Evolutionary conservation across 2,888 invertebrate species (phyloP), one percentile per base, ranked within the genome.

Genomic region (Athripsodes cinereus): DNA sequence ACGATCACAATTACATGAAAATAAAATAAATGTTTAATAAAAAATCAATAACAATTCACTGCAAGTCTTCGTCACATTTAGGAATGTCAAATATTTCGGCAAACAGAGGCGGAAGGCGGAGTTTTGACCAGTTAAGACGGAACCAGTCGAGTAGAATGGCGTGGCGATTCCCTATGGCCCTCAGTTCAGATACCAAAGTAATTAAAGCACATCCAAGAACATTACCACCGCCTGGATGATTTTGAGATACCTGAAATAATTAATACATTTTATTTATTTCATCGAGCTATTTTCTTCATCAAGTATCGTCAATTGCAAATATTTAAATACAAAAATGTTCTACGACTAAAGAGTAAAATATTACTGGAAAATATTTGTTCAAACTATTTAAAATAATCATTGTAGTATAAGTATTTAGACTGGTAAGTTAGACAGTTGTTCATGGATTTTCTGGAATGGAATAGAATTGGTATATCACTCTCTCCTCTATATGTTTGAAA

Each of bases 71-170:
- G 70, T 87, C 88, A 68, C 84, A 82, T 73, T 88, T 91, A 65
- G 94, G 92, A 75, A 97, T 95, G 83, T 97, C 96, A 76, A 95
- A 97, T 67, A 96, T 94, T 76, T 97, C 97, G 34, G 96, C 90
- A 76, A 95, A 97, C 56, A 97, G 83, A 2, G 96, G 94, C 50
- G 96, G 96, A 67, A 96, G 81, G 62, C 88, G 81, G 59, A 92
- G 81, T 67, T 86, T 85, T 59, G 84, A 83, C 95, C 95, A 96
- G 75, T 90, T 87, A 68, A 87, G 82, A 66, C 96, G 85, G 76
- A 92, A 94, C 95, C 95, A 97, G 71, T 87, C 85, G 68, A 96
- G 80, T 68, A 92, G 86, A 65, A 88, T 85, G 66, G 86, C 83
- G 75, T 96, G 96, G 65, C 90, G 87, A 48, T 81, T 80, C 31